A percentile compares a stretch with the other conserved stretches of the same genome.
phyloP scores from a whole-genome alignment of 2,888 invertebrate species.

The Pseudanteris insignis region DNA sequence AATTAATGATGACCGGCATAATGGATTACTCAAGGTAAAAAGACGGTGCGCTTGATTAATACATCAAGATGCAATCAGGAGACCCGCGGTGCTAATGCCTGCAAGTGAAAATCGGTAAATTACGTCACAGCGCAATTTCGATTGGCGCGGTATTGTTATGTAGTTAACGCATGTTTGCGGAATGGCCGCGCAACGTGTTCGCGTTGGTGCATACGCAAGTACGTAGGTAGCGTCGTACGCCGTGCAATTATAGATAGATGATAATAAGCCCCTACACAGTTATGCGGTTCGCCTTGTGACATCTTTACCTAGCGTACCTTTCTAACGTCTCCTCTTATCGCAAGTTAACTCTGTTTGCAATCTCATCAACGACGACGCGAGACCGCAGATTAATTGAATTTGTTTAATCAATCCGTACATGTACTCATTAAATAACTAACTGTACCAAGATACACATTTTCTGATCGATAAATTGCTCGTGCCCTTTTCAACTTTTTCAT shows the following conservation, averaged over 20 bases:
- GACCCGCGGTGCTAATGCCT: conserved; percentile 25
- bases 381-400: conserved; percentile 17
- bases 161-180: conserved; percentile 17
- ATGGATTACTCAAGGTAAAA: conserved; percentile 13
- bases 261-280: conserved; percentile 51
- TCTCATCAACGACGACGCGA: conserved; percentile 12
- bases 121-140: conserved; percentile 18
- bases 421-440: conserved; percentile 27
- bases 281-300: conserved; percentile 64
- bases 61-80: conserved; percentile 30
- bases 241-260: conserved; percentile 45
- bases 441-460: conserved; percentile 4
- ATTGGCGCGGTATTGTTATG: conserved; percentile 17
- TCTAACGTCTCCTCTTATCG: conserved; percentile 54
- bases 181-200: too few relatives aligned
- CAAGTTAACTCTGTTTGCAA: conserved; percentile 30
- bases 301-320: conserved; percentile 57
- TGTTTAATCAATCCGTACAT: conserved; percentile 16
- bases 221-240: conserved; percentile 34
- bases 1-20: conserved; percentile 21
- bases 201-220: conserved; percentile 9
- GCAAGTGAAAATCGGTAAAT: conserved; percentile 39
- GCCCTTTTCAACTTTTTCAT: too few relatives aligned
- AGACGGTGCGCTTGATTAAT: conserved; percentile 22
- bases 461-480: too few relatives aligned